Evolutionary conservation across 2,113 vertebrate genomes (phyloP).

Genomic region (Platichthys stellatus): DNA sequence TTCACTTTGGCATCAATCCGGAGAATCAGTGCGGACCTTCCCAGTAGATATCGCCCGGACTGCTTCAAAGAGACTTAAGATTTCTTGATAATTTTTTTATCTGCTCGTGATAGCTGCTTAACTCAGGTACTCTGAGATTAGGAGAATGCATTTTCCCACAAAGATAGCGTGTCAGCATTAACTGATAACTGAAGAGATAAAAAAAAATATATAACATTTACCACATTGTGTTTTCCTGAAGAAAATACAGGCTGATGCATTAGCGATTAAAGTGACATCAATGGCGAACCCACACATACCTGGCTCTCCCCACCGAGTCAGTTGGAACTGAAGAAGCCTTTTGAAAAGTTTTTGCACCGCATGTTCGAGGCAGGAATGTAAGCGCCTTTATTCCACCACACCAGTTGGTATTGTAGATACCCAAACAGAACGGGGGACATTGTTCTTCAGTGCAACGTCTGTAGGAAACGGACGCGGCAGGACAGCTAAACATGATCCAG

Average conservation of each 20-base stretch:
- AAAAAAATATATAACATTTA: constrained; percentile 18
- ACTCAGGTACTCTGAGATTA: constrained; percentile 45
- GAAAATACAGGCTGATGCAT: background rate
- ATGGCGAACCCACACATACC: background rate
- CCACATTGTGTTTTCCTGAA: constrained; percentile 21
- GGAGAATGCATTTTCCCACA: constrained; percentile 20
- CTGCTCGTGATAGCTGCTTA: constrained; percentile 35
- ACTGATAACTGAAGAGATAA: constrained; percentile 31
- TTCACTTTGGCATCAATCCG: constrained; percentile 61
- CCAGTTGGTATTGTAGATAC: no score
- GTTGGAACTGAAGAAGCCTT: background rate
- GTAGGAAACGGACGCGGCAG: no score
- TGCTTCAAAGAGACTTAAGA: constrained; percentile 61
- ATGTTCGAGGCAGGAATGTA: background rate
- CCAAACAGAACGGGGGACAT: no score
- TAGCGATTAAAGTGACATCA: background rate
- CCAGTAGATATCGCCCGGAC: constrained; percentile 43
- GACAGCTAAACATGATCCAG: no score
- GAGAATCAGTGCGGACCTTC: constrained; percentile 54
- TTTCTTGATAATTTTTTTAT: constrained; percentile 34
- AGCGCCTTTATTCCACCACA: no score
- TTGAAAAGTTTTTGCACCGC: background rate
- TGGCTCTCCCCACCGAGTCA: background rate
- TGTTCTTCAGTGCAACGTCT: no score
- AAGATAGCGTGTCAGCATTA: constrained; percentile 16